phyloP scores from a whole-genome alignment of 1,140 invertebrate species.

The Drosophila lowei region DNA sequence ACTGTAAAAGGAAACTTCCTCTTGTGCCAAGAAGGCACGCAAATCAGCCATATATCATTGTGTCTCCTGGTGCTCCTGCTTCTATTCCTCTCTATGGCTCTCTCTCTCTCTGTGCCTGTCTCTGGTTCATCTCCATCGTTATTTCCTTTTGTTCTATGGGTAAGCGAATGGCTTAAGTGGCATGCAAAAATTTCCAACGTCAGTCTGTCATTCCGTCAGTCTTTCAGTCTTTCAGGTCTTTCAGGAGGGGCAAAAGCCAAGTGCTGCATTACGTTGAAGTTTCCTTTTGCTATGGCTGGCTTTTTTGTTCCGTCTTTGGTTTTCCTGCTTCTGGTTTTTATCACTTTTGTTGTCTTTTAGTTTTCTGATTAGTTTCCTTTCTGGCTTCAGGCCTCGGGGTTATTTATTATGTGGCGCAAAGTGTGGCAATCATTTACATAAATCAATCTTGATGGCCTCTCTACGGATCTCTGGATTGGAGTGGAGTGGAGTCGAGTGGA shows the following conservation, averaged over 20 bases:
- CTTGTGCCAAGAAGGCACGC: conserved; percentile 51
- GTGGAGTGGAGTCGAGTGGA: no score
- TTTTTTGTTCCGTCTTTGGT: not conserved
- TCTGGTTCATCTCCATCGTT: conserved; percentile 1
- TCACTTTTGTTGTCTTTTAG: conserved; percentile 65
- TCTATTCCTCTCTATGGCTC: not conserved
- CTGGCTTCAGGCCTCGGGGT: conserved; percentile 32
- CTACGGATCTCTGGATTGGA: conserved; percentile 16
- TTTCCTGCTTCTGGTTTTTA: conserved; percentile 48
- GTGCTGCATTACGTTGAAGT: conserved; percentile 58
- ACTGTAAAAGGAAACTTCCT: conserved; percentile 43
- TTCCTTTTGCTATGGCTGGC: conserved; percentile 32
- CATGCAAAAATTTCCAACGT: conserved; percentile 70
- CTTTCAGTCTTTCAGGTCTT: conserved; percentile 35
- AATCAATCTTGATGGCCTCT: conserved; percentile 66
- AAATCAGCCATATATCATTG: conserved; percentile 80
- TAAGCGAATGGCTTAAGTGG: conserved; percentile 60
- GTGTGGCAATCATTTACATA: conserved; percentile 80
- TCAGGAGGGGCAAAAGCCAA: conserved; percentile 29
- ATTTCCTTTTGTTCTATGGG: conserved; percentile 25
- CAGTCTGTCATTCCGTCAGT: conserved; percentile 41
- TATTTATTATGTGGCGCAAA: conserved; percentile 78
- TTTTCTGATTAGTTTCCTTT: conserved; percentile 59
- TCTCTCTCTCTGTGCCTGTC: conserved; percentile 9
- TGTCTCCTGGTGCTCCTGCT: conserved; percentile 46